Base-by-base conservation (phyloP, 2,113 vertebrate genomes). In the Bufo gargarizans region DNA sequence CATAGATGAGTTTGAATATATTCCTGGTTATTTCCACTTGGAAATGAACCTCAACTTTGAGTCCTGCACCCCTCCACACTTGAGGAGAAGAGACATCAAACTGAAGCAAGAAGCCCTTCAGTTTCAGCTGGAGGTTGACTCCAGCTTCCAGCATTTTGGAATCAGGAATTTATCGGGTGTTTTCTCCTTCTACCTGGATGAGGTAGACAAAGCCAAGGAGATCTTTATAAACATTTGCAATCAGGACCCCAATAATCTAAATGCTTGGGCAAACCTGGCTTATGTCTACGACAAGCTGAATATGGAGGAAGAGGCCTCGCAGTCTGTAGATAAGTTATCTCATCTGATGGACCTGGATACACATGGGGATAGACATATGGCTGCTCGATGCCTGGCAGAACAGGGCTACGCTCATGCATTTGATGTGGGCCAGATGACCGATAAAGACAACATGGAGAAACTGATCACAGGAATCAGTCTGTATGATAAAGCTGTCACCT, bases 21-120 rank as follows among this genome's bases (percentile, higher is more conserved):
- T 98, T 63, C 97, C 97, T 0, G 97, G 97, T 0, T 96, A 97
- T 92, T 98, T 98, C 87, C 96, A 97, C 91, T 91, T 98, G 93
- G 93, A 95, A 6, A 93, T 98, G 89, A 95, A 96, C 91, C 93
- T 98, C n/a, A 98, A 97, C 91, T 96, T 95, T 61, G 96, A 97
- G 88, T 93, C 94, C 0, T 86, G 61, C 9, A 94, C 94, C 14
- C 93, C 94, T 0, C 90, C 91, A 49, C 90, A 94, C 43, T 87
- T 92, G 56, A 92, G 96, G 50, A 91, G 91, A 20, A 91, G 97
- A 74, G 96, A 97, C 92, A 93, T 94, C 61, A 95, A 92, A 77
- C 91, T 98, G 10, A 97, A 96, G 84, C 92, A 93, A 74, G 96
- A 97, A 14, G 95, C 95, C 59, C 89, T 97, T 61, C 87, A 50